Conservation (phyloP, 2,888 invertebrate genomes). For the Seira sanloemensis region DNA sequence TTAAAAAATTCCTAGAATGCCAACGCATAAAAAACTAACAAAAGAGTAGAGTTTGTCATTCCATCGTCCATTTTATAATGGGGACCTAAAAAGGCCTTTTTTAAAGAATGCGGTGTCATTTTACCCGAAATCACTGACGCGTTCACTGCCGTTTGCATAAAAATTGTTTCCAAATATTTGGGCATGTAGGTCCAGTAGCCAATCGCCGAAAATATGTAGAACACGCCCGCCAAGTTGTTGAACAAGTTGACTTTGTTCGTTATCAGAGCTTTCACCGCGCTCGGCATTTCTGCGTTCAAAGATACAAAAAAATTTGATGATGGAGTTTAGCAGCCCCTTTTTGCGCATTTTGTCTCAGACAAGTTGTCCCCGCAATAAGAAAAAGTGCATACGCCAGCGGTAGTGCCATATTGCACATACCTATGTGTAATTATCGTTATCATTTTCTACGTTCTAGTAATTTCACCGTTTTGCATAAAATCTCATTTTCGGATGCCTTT, state of each 20-base stretch:
- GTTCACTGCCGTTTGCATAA: constrained; percentile 81
- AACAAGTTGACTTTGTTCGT: constrained; percentile 82
- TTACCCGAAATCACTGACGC: constrained; percentile 83
- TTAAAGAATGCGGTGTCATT: neutral
- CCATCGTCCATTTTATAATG: neutral
- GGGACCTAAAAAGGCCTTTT: neutral
- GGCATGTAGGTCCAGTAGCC: constrained; percentile 83
- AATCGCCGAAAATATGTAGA: constrained; percentile 78
- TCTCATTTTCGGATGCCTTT: too few relatives aligned
- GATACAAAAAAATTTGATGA: neutral
- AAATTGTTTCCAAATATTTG: constrained; percentile 86
- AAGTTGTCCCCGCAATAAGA: too few relatives aligned
- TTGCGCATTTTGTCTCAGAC: too few relatives aligned
- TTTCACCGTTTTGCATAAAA: too few relatives aligned
- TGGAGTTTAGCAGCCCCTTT: neutral
- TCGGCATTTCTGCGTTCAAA: constrained; percentile 80
- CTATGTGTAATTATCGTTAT: too few relatives aligned
- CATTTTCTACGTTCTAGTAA: too few relatives aligned
- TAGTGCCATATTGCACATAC: too few relatives aligned
- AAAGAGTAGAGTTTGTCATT: neutral
- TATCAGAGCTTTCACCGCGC: constrained; percentile 80
- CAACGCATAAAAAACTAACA: neutral
- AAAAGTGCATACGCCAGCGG: too few relatives aligned
- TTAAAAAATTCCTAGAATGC: neutral
- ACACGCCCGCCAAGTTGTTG: constrained; percentile 82